Evolutionary conservation across 2,888 invertebrate species (phyloP).

Genomic region (Sturmia bella): DNA sequence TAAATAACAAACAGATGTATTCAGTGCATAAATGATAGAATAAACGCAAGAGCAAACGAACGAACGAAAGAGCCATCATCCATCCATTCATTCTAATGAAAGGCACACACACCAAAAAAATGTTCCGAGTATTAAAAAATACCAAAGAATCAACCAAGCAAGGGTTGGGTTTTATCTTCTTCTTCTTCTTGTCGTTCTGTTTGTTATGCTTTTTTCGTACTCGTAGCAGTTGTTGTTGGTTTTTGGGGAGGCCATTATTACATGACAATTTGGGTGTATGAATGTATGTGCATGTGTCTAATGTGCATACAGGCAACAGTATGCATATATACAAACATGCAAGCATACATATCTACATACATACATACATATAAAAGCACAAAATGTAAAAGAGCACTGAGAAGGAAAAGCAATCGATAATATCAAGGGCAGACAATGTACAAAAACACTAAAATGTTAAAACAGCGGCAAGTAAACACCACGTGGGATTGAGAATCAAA

Average conservation of each 20-base stretch:
- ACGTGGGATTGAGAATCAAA: conserved; percentile 68
- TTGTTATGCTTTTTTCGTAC: no score
- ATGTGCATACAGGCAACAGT: not conserved
- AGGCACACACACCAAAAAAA: not conserved
- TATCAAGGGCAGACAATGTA: conserved; percentile 82
- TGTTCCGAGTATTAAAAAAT: not conserved
- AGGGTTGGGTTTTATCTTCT: conserved; percentile 41
- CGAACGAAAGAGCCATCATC: no score
- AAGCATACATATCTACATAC: not conserved
- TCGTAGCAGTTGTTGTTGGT: no score
- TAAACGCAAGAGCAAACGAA: conserved; percentile 4
- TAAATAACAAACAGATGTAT: conserved; percentile 25
- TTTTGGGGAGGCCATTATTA: conserved; percentile 33
- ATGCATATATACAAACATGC: not conserved
- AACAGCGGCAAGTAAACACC: conserved; percentile 67
- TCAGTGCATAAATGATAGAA: conserved; percentile 33
- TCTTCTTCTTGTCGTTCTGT: not conserved
- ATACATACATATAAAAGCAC: not conserved
- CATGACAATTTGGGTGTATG: conserved; percentile 20
- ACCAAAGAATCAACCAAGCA: conserved; percentile 1
- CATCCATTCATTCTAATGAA: no score
- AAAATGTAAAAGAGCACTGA: conserved; percentile 51
- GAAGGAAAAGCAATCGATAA: conserved; percentile 80
- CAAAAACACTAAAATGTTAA: conserved; percentile 69
- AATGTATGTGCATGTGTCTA: no score